These are phyloP conservation scores for Halcyon chelicuti DNA, from an alignment of 2,797 vertebrate genomes.

Conservation along the genomic window DNA sequence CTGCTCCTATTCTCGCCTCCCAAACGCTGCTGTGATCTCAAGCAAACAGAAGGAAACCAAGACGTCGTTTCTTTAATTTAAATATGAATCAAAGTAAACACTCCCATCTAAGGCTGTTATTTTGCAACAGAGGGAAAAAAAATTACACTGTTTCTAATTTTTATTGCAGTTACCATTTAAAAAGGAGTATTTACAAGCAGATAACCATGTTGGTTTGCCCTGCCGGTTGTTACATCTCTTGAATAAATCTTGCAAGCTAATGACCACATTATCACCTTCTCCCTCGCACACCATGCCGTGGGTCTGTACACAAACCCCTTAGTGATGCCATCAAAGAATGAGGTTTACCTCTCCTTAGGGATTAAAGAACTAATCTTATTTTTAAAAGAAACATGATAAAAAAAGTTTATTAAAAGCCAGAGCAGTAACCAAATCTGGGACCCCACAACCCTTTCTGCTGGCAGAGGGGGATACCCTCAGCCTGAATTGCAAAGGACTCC, in stretches of 20 bases:
- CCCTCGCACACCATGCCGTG: neutral
- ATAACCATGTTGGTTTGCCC: neutral
- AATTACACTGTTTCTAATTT: neutral
- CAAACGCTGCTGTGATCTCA: neutral
- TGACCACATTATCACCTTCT: neutral
- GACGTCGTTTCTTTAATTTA: neutral
- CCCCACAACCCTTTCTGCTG: neutral
- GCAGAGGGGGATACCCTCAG: neutral
- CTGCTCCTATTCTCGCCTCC: neutral
- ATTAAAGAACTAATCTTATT: neutral
- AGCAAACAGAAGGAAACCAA: neutral
- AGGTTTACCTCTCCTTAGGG: neutral
- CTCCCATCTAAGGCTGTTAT: neutral
- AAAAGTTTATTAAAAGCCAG: neutral
- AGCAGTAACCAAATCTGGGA: neutral
- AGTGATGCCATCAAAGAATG: neutral
- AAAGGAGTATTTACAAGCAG: neutral
- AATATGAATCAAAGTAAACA: neutral
- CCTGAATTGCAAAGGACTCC: neutral
- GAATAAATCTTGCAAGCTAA: neutral
- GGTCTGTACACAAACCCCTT: neutral
- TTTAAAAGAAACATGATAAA: neutral
- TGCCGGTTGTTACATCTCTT: neutral
- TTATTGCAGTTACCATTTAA: neutral
- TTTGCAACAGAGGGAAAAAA: neutral